Evolutionary conservation across 1,140 invertebrate genomes (phyloP), one percentile per base, ranked within the genome.

Genomic region (Papilio machaon): DNA sequence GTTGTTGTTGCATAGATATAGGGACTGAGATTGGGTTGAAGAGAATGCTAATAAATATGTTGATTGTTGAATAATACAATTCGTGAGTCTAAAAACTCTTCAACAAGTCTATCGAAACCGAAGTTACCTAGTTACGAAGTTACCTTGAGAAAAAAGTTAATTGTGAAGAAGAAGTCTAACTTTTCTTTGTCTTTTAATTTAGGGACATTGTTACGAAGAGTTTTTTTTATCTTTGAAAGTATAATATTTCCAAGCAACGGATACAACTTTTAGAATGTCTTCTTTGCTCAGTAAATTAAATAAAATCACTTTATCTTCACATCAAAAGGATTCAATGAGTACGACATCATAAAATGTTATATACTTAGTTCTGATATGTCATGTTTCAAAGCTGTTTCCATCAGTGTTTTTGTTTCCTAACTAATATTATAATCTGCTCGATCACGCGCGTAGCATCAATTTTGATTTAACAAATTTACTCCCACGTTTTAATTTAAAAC

Each of bases 391-490:
- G 38, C 38, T 23, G 15, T 60, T 60, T 60, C 58, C 11, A 70
- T 70, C 30, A 70, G 30, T 35, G 13, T 35, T 38, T 13, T 0
- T 11, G 13, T 35, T 38, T 13, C 1, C 13, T 38, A 64, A 23
- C 23, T 43, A 43, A 43, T 43, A 7, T 35, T 70, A 11, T 35
- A 13, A 70, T 38, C 64, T 70, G 64, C 64, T 70, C 64, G 30
- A 10, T 70, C 64, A 70, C 30, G 30, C 64, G 30, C 64, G 17
- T 23, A 35, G 4, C 64, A 70, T 35, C 30, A 70, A 70, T 70
- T 70, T 35, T 70, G 23, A 70, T 70, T 70, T 70, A 70, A 70
- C 64, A 70, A 70, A 70, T 70, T 70, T 35, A 70, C 23, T 70
- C 64, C 35, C 64, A 70, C 30, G 30, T 70, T 70, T 70, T 70